Evolutionary conservation across 2,113 vertebrate species (phyloP).

Genomic region (Callipepla squamata): DNA sequence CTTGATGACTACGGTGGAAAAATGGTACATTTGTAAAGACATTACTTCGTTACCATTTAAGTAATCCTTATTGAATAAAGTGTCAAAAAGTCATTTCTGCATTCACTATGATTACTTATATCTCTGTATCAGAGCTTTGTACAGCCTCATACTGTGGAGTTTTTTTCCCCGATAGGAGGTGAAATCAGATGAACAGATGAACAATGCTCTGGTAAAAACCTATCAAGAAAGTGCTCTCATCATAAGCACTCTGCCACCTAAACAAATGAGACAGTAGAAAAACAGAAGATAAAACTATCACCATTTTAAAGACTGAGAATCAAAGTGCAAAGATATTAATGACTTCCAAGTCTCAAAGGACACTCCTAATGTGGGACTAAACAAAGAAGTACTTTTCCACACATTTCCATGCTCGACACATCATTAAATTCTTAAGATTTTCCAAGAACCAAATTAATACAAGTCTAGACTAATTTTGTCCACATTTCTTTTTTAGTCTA

Average conservation of each 20-base stretch:
- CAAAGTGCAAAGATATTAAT: not conserved
- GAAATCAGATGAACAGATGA: not conserved
- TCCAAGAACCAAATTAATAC: not conserved
- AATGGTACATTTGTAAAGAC: conserved; percentile 43
- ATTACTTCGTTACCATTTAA: not conserved
- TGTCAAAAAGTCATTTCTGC: not conserved
- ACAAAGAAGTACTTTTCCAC: not conserved
- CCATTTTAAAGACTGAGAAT: not conserved
- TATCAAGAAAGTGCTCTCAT: not conserved
- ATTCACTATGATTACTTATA: not conserved
- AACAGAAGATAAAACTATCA: not conserved
- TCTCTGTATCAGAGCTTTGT: not conserved
- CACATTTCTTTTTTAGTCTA: not conserved
- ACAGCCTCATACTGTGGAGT: not conserved
- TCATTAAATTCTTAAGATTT: not conserved
- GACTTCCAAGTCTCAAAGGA: not conserved
- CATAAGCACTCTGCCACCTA: not conserved
- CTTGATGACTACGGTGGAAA: conserved; percentile 86
- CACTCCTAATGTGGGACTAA: not conserved
- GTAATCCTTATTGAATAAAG: not conserved
- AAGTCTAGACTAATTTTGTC: not conserved
- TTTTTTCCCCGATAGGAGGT: not conserved
- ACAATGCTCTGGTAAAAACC: not conserved
- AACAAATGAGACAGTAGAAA: not conserved
- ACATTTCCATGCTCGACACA: not conserved